These are phyloP conservation scores for Drosophila borealis DNA, from an alignment of 2,888 invertebrate genomes.

Conservation along the genomic window DNA sequence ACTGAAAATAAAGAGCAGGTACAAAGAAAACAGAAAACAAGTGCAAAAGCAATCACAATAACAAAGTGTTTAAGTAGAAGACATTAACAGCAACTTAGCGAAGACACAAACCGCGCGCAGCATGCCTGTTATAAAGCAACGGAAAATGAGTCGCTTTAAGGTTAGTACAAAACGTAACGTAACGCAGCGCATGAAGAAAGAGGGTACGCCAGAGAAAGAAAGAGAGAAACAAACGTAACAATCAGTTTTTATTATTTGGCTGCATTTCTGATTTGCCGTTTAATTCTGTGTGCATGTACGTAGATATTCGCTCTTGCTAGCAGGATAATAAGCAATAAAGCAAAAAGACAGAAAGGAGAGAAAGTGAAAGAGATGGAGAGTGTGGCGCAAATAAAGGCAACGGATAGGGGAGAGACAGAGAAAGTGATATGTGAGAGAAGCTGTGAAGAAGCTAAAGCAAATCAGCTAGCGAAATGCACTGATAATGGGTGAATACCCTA, in stretches of 20 bases:
- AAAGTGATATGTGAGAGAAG: conserved; percentile 37
- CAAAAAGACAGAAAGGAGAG: conserved; percentile 9
- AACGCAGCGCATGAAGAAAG: conserved; percentile 4
- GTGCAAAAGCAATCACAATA: conserved; percentile 21
- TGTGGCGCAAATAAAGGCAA: too few relatives aligned
- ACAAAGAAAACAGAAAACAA: conserved; percentile 17
- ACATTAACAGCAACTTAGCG: conserved; percentile 27
- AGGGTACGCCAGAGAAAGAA: not conserved
- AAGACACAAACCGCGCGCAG: conserved; percentile 41
- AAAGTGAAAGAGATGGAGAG: conserved; percentile 24
- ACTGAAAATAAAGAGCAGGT: conserved; percentile 10
- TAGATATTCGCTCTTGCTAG: not conserved
- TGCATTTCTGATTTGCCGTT: not conserved
- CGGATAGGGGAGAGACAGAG: conserved; percentile 3
- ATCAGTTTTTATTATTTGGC: not conserved
- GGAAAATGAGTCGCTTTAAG: conserved; percentile 83
- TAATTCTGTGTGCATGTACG: not conserved
- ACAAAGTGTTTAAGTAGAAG: conserved; percentile 3
- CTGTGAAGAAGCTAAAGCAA: not conserved
- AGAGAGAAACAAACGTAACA: not conserved
- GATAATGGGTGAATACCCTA: not conserved
- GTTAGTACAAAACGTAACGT: conserved; percentile 61
- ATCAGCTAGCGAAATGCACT: too few relatives aligned
- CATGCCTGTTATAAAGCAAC: conserved; percentile 82
- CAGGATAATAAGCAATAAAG: conserved; percentile 11